A percentile compares a stretch with the other conserved stretches of the same genome.
Conservation (phyloP, 2,113 vertebrate species). For the Aphelocoma coerulescens region DNA sequence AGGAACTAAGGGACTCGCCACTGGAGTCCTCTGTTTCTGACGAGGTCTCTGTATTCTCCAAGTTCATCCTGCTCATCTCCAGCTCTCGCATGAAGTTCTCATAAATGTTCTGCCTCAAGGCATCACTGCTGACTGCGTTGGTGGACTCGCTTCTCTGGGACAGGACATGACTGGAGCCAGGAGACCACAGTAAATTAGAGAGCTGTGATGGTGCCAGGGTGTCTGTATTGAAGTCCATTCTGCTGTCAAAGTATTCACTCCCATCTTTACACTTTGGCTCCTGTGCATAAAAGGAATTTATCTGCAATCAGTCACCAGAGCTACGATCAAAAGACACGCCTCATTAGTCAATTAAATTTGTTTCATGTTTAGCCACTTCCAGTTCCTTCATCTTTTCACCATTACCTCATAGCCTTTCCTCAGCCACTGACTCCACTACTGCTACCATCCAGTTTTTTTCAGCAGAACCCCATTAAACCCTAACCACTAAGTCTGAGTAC, state of each 20-base stretch:
- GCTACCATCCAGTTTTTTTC: background rate
- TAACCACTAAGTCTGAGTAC: background rate
- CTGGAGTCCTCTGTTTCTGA: conserved; percentile 81
- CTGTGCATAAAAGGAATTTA: conserved; percentile 65
- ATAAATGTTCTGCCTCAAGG: conserved; percentile 88
- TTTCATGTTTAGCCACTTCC: background rate
- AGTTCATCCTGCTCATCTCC: conserved; percentile 75
- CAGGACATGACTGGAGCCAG: conserved; percentile 63
- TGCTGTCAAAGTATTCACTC: conserved; percentile 86
- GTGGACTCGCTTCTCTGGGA: conserved; percentile 82
- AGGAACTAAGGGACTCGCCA: conserved; percentile 86
- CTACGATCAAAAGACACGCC: background rate
- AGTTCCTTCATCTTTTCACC: background rate
- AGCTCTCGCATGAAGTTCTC: conserved; percentile 93
- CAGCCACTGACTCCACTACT: background rate
- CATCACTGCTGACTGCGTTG: conserved; percentile 76
- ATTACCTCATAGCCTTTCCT: background rate
- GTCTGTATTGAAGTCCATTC: conserved; percentile 81
- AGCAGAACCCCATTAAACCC: background rate
- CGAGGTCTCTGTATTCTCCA: conserved; percentile 64
- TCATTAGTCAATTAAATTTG: background rate
- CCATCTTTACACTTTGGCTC: conserved; percentile 86
- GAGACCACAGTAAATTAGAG: conserved; percentile 80
- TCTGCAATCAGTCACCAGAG: background rate
- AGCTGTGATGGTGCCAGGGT: conserved; percentile 76